Conservation (phyloP, 2,797 vertebrate species). For the Otus scops region DNA sequence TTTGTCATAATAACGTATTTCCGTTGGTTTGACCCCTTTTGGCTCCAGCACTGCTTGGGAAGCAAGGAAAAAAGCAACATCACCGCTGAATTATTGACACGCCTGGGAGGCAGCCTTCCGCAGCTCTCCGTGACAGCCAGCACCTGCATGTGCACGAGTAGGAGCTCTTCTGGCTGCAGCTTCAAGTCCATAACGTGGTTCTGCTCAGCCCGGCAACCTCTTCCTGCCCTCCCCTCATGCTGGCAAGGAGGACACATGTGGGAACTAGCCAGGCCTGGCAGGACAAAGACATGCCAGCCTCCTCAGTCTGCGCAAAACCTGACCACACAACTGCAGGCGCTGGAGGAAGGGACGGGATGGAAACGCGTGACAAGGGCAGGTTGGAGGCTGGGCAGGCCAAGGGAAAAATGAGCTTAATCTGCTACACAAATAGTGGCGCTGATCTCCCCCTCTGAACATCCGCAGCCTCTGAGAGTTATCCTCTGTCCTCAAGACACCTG, state of each 20-base stretch:
- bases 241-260: background rate
- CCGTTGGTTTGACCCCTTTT: background rate
- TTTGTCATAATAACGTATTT: background rate
- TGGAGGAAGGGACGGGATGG: background rate
- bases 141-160: background rate
- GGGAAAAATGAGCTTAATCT: background rate
- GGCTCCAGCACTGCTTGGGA: background rate
- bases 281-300: background rate
- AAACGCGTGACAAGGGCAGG: background rate
- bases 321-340: background rate
- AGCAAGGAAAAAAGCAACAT: background rate
- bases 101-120: background rate
- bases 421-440: background rate
- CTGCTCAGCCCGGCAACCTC: background rate
- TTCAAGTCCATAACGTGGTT: background rate
- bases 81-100: fast-evolving
- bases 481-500: background rate
- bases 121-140: background rate
- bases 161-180: background rate
- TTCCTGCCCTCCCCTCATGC: background rate
- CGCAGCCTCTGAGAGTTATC: background rate
- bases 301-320: background rate
- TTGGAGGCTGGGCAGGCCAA: background rate
- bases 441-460: background rate
- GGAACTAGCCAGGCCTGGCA: background rate